A percentile compares a stretch with the other conserved stretches of the same genome.
Conservation (phyloP, 2,113 vertebrate species). For the Aramus guarauna region DNA sequence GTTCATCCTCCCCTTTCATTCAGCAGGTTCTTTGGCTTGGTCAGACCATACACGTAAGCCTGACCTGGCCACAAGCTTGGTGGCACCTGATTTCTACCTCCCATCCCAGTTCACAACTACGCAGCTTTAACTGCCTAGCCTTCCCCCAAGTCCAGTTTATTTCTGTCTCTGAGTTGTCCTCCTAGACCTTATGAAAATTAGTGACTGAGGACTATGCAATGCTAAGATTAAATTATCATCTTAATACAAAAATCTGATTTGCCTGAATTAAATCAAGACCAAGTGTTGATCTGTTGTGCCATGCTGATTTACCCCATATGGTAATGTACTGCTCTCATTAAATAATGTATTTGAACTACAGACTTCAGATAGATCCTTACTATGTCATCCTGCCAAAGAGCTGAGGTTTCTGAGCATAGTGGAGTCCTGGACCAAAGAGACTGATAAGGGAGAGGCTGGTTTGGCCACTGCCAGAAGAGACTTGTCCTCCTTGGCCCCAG, state of each 20-base stretch:
- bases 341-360: not conserved
- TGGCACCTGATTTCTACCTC: not conserved
- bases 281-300: not conserved
- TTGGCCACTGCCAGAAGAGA: not conserved
- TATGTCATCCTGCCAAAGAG: conserved; percentile 74
- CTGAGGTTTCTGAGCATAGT: conserved; percentile 68
- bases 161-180: not conserved
- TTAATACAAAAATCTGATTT: not conserved
- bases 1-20: not conserved
- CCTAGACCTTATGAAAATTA: not conserved
- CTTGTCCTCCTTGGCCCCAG: not conserved
- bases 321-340: not conserved
- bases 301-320: not conserved
- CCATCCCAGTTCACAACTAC: not conserved
- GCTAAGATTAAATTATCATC: not conserved
- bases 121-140: not conserved
- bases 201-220: not conserved
- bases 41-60: not conserved
- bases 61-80: not conserved
- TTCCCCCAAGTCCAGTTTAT: not conserved
- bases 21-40: not conserved
- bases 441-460: not conserved
- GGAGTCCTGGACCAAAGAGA: conserved; percentile 63
- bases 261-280: not conserved
- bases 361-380: conserved; percentile 40